A percentile compares a stretch with the other conserved stretches of the same genome.
Conservation (phyloP, 2,888 invertebrate species). For the Endomychus coccineus region DNA sequence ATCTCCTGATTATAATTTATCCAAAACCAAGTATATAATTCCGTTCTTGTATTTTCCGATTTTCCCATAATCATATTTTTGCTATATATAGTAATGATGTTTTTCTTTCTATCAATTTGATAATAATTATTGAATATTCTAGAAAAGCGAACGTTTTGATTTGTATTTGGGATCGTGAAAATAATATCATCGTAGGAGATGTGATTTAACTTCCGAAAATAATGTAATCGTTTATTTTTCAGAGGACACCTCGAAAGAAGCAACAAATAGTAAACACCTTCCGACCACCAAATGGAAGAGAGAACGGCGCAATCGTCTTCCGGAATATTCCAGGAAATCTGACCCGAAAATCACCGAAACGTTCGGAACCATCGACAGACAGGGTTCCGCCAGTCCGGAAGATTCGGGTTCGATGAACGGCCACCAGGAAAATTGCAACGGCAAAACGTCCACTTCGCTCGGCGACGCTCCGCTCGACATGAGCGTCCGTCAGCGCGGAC, state of each 20-base stretch:
- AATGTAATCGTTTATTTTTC: too few species aligned
- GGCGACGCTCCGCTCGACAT: constrained; percentile 53
- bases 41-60: too few species aligned
- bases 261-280: constrained; percentile 48
- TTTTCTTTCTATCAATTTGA: too few species aligned
- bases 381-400: constrained; percentile 6
- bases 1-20: too few species aligned
- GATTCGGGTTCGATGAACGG: constrained; percentile 21
- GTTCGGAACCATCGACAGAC: constrained; percentile 18
- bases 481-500: constrained; percentile 52
- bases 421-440: constrained; percentile 7
- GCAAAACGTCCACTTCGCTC: constrained; percentile 4
- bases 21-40: too few species aligned
- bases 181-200: too few species aligned
- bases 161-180: too few species aligned
- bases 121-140: too few species aligned
- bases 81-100: too few species aligned
- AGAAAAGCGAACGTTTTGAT: too few species aligned
- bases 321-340: constrained; percentile 42
- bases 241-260: constrained; percentile 32
- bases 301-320: constrained; percentile 52
- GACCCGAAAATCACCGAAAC: constrained; percentile 40
- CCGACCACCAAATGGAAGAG: constrained; percentile 66
- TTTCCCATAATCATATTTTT: too few species aligned
- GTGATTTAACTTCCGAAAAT: too few species aligned